A percentile compares a stretch with the other conserved stretches of the same genome.
Evolutionary conservation across 1,140 invertebrate genomes (phyloP).

Genomic region (Muscidifurax raptorellus): DNA sequence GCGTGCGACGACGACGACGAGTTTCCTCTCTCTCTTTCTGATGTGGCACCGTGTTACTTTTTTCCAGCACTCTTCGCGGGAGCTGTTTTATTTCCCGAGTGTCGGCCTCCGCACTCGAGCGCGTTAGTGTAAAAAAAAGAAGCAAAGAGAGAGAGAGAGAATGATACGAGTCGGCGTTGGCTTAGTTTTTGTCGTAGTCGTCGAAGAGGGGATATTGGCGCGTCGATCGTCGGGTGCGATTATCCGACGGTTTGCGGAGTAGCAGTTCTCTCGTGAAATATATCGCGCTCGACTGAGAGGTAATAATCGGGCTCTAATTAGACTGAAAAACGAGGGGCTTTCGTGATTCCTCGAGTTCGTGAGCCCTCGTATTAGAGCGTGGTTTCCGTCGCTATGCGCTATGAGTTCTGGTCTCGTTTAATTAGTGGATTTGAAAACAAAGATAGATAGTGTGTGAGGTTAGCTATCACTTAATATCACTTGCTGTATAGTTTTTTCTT

Average conservation of each 20-base stretch:
- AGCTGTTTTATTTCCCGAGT: neutral
- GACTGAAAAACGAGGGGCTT: neutral
- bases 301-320: slow-evolving; percentile 1
- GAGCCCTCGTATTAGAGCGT: neutral
- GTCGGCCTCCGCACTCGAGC: neutral
- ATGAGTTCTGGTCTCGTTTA: too few species aligned
- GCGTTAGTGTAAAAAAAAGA: neutral
- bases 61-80: neutral
- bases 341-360: neutral
- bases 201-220: neutral
- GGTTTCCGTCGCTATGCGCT: neutral
- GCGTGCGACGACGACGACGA: neutral
- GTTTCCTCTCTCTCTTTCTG: neutral
- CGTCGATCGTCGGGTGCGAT: neutral
- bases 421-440: neutral
- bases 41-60: too few species aligned
- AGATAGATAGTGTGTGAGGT: too few species aligned
- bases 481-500: too few species aligned
- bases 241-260: neutral
- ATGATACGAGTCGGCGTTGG: neutral
- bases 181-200: neutral
- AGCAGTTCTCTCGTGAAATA: neutral
- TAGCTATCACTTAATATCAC: too few species aligned
- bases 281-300: neutral
- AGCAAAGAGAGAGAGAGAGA: neutral